Evolutionary conservation across 2,888 invertebrate species (phyloP), one percentile per base, ranked within the genome.

Genomic region (Aproaerema taeniolella): DNA sequence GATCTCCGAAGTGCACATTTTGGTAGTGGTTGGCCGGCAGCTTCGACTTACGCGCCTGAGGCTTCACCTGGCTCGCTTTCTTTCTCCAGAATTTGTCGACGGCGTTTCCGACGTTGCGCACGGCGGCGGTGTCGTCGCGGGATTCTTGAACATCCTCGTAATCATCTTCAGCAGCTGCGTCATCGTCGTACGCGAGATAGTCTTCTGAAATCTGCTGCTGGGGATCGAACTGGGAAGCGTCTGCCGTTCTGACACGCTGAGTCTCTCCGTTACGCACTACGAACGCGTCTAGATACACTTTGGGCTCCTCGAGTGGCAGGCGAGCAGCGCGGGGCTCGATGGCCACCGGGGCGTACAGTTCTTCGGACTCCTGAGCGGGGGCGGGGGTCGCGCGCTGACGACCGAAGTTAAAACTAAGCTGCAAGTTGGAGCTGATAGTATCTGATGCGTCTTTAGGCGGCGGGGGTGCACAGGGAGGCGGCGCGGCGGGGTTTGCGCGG

Each of bases 211-310:
- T 52, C 9, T 53, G 56, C 38, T 46, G 59, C 33, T 60, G 64
- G 17, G 62, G 55, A 36, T 58, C 47, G 28, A 61, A 51, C 1
- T 58, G 56, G 31, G 61, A 66, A 1, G 83, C 86, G 45, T 86
- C 83, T 5, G 80, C 58, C 0, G 87, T 67, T 46, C 72, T 65
- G 12, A 81, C 75, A 36, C 74, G 69, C 31, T 73, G 73, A 1
- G 80, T 64, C n/a, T 78, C 70, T n/a, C 87, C 87, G 52, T 81
- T 66, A 13, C 74, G 61, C 6, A 87, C 67, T 7, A 87, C 74
- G 49, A 83, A 86, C 0, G 87, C 87, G 46, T 87, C 86, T 8
- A 87, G 76, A 51, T 69, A 87, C 10, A 87, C 85, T 35, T 82
- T 67, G 25, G 74, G 56, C 34, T 66, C 58, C 1, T 61, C 63